Evolutionary conservation across 2,797 vertebrate species (phyloP).

Genomic region (Aulostomus chinensis): DNA sequence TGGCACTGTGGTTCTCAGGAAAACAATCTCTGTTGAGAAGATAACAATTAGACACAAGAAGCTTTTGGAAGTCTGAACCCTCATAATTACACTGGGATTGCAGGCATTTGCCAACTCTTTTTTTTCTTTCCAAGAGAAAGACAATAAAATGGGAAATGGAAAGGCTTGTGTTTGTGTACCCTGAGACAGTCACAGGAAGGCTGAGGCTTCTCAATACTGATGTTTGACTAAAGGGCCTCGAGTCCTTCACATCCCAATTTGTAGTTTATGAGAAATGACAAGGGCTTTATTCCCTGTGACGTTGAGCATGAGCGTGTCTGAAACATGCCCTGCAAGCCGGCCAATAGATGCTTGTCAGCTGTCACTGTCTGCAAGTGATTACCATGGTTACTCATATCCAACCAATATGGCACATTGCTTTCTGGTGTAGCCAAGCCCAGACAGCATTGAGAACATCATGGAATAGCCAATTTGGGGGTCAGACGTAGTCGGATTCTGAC

Average conservation of each 20-base stretch:
- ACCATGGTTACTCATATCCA: conserved; percentile 50
- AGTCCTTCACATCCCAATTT: conserved; percentile 51
- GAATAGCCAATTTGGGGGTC: conserved; percentile 38
- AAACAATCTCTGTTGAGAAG: conserved; percentile 91
- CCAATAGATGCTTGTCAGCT: conserved; percentile 68
- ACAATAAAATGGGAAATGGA: conserved; percentile 48
- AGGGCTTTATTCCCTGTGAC: conserved; percentile 57
- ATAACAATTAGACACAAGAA: conserved; percentile 48
- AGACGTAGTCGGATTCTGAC: conserved; percentile 41
- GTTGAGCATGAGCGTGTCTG: conserved; percentile 60
- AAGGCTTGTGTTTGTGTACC: conserved; percentile 45
- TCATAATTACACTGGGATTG: conserved; percentile 37
- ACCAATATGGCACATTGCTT: conserved; percentile 36
- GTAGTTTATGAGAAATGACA: conserved; percentile 66
- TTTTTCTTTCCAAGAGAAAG: conserved; percentile 19
- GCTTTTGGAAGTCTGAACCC: conserved; percentile 25
- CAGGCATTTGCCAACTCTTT: conserved; percentile 23
- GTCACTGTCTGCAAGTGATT: conserved; percentile 66
- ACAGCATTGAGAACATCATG: conserved; percentile 34
- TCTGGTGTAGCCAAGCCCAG: conserved; percentile 32
- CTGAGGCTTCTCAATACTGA: conserved; percentile 42
- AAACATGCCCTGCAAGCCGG: conserved; percentile 38
- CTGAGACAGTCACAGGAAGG: conserved; percentile 51
- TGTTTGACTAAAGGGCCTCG: conserved; percentile 42
- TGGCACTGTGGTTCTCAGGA: conserved; percentile 90